These are phyloP conservation scores for Nudaria mundana DNA, from an alignment of 2,888 invertebrate genomes.

Conservation along the genomic window DNA sequence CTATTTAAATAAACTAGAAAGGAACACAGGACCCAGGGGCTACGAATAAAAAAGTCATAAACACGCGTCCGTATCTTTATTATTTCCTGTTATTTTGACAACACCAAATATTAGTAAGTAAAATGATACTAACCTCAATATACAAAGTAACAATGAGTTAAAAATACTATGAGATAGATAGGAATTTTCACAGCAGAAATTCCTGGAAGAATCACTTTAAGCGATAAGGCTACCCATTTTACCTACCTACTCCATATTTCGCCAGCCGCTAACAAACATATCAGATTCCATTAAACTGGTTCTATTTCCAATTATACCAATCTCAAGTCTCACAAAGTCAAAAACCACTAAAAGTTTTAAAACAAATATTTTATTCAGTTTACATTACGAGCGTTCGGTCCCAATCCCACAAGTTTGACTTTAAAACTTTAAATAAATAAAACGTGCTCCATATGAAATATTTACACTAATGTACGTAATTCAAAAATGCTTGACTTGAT, in stretches of 20 bases:
- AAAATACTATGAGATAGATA: conserved; percentile 1
- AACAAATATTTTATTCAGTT: conserved; percentile 21
- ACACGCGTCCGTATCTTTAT: conserved; percentile 31
- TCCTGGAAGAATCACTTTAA: no score
- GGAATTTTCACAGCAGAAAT: neutral
- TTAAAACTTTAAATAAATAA: conserved; percentile 33
- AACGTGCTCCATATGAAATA: conserved; percentile 24
- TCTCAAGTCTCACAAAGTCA: conserved; percentile 11
- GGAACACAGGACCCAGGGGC: no score
- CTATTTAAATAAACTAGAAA: conserved; percentile 6
- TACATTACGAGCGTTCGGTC: conserved; percentile 18
- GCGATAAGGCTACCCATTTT: no score
- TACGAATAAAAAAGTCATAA: conserved; percentile 43
- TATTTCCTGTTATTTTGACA: conserved; percentile 43
- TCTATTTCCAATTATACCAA: conserved; percentile 8
- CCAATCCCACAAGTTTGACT: conserved; percentile 23
- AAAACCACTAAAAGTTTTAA: conserved; percentile 4
- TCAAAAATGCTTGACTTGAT: no score
- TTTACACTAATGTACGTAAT: no score
- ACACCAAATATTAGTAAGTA: conserved; percentile 3
- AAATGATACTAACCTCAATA: neutral
- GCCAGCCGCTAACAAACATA: neutral
- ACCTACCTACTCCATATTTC: no score
- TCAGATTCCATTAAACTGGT: neutral
- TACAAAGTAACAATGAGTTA: conserved; percentile 14